These are phyloP conservation scores for Microctonus aethiopoides DNA, from an alignment of 2,888 invertebrate genomes.

Conservation along the genomic window DNA sequence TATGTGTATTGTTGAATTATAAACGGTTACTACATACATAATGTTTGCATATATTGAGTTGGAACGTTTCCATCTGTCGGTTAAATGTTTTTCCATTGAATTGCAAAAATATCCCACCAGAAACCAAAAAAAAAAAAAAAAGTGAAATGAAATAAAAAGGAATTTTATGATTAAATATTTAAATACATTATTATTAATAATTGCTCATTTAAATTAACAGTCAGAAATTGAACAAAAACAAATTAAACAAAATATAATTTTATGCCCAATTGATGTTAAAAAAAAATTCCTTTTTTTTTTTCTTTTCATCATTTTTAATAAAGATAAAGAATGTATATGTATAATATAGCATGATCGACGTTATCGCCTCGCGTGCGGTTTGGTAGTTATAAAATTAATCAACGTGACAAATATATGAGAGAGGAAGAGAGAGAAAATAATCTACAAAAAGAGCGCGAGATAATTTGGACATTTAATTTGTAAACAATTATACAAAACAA, in stretches of 20 bases:
- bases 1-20: conserved; percentile 7
- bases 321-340: background rate
- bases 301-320: background rate
- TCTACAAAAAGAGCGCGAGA: background rate
- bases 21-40: background rate
- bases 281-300: background rate
- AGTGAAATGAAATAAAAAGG: background rate
- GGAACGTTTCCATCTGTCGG: conserved; percentile 4
- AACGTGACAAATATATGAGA: background rate
- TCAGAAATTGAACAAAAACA: background rate
- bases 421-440: background rate
- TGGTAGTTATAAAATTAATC: background rate
- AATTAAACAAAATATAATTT: background rate
- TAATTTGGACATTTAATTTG: background rate
- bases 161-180: background rate
- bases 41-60: background rate
- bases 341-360: background rate
- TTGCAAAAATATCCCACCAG: background rate
- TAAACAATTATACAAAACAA: background rate
- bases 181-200: background rate
- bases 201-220: background rate
- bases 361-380: background rate
- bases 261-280: background rate
- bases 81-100: background rate
- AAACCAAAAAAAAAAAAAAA: too few relatives aligned